Conservation (phyloP, 2,113 vertebrate genomes). For the Myotis davidii region DNA sequence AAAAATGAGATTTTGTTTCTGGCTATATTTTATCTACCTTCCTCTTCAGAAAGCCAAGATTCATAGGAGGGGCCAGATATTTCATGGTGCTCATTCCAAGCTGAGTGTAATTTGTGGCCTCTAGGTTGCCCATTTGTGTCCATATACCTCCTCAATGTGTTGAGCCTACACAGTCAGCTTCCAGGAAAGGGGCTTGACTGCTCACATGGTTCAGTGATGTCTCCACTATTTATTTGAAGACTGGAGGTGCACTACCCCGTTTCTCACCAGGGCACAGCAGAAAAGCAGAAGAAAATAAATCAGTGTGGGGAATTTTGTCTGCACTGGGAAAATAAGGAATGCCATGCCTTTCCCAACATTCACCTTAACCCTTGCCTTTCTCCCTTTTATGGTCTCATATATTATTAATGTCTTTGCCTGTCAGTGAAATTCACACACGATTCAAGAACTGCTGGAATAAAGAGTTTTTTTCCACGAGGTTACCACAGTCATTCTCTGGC, state of each 20-base stretch:
- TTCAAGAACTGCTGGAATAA: neutral
- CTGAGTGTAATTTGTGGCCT: neutral
- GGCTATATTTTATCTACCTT: neutral
- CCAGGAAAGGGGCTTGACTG: neutral
- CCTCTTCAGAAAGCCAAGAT: neutral
- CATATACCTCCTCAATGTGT: neutral
- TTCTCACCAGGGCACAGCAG: neutral
- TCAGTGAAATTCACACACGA: neutral
- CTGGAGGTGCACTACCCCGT: rapidly evolving
- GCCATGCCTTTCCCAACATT: neutral
- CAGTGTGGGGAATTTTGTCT: neutral
- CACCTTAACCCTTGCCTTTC: neutral
- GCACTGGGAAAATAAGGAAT: neutral
- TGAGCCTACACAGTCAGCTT: neutral
- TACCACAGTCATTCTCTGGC: neutral
- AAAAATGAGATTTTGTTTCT: neutral
- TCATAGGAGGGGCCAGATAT: neutral
- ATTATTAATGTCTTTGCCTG: neutral
- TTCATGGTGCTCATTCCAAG: neutral
- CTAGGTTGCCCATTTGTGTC: neutral
- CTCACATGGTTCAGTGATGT: neutral
- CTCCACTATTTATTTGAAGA: neutral
- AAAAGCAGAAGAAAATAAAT: neutral
- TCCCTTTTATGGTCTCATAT: neutral
- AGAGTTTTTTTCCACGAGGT: neutral